phyloP scores from a whole-genome alignment of 2,113 vertebrate genomes.

The Serinus canaria region DNA sequence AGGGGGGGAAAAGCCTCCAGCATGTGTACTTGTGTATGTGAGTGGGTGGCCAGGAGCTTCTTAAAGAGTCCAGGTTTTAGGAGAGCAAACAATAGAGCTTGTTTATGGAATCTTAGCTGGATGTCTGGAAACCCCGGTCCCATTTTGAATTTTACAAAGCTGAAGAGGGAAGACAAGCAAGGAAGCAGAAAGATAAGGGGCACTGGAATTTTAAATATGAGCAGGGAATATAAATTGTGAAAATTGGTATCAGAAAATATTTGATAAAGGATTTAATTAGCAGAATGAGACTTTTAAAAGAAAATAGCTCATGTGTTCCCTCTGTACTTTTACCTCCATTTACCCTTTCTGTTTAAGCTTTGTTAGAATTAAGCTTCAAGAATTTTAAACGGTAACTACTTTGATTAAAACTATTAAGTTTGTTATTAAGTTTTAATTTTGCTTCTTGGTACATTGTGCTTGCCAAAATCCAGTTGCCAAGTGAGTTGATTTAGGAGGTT shows the following conservation, averaged over 20 bases:
- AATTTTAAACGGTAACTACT: background rate
- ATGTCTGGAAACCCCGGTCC: background rate
- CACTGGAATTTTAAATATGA: slow-evolving; percentile 5
- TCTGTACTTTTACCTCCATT: background rate
- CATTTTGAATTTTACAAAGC: background rate
- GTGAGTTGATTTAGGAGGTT: background rate
- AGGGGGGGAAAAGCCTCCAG: background rate
- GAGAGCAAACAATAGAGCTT: background rate
- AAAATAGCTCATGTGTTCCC: background rate
- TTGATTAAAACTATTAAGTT: background rate
- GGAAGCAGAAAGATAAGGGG: background rate
- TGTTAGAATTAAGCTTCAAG: background rate
- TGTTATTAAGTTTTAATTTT: background rate
- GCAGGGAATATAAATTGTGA: background rate
- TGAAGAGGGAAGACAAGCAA: background rate
- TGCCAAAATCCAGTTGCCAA: background rate
- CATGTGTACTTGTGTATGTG: background rate
- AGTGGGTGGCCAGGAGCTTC: background rate
- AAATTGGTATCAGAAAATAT: background rate
- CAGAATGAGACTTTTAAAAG: background rate
- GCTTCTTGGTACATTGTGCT: background rate
- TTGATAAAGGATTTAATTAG: slow-evolving; percentile 20
- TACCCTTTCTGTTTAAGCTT: background rate
- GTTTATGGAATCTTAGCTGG: background rate
- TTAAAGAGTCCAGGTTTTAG: background rate